Percentiles rank a stretch among this genome's conserved stretches.
Conservation (phyloP, 2,888 invertebrate genomes). For the Lacanobia oleracea region DNA sequence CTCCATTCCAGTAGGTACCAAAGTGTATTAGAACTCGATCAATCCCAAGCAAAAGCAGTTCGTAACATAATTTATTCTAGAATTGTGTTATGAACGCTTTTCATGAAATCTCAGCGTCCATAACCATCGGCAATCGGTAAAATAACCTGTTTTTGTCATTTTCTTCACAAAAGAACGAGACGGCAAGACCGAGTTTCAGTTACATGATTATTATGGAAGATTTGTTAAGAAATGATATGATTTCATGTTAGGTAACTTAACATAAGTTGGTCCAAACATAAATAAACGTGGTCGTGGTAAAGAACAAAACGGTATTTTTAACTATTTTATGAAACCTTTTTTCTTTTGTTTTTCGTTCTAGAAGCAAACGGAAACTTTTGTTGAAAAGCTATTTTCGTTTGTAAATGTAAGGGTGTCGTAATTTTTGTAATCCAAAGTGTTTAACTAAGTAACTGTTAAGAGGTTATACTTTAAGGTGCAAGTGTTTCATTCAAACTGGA, state of each 20-base stretch:
- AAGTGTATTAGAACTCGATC: slow-evolving; percentile 1
- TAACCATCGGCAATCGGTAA: slow-evolving; percentile 25
- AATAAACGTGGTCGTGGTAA: background rate
- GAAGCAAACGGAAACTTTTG: background rate
- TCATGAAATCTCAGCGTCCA: slow-evolving; percentile 7
- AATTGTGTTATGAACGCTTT: slow-evolving; percentile 39
- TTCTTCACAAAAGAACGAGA: slow-evolving; percentile 18
- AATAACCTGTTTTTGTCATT: slow-evolving; percentile 47
- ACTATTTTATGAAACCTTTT: too few species aligned
- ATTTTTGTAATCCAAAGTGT: background rate
- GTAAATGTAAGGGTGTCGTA: background rate
- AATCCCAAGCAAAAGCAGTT: slow-evolving; percentile 1
- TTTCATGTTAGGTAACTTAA: slow-evolving; percentile 16
- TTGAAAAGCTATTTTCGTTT: background rate
- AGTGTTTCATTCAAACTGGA: too few species aligned
- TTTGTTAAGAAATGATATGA: slow-evolving; percentile 17
- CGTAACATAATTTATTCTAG: slow-evolving; percentile 35
- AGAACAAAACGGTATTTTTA: background rate
- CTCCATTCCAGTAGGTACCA: too few species aligned
- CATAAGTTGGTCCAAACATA: background rate
- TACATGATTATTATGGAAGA: slow-evolving; percentile 29
- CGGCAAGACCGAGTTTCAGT: slow-evolving; percentile 29
- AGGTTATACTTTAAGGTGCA: too few species aligned
- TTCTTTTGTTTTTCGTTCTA: background rate
- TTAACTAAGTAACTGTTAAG: background rate